Conservation (phyloP, 1,140 invertebrate species). For the Onthophagus taurus region DNA sequence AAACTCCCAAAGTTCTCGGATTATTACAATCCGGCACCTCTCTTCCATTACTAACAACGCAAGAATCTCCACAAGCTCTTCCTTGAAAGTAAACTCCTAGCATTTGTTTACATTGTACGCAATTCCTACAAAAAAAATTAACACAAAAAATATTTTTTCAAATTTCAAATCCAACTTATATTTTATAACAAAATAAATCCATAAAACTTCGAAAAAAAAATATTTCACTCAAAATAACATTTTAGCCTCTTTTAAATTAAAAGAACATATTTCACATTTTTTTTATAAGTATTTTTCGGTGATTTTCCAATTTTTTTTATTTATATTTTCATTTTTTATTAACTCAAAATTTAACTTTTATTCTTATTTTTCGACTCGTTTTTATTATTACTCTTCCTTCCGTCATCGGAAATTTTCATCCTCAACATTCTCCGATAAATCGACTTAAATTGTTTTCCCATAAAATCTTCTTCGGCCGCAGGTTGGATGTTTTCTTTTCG, state of each 20-base stretch:
- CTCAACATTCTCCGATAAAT: conserved; percentile 23
- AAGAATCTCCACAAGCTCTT: conserved; percentile 28
- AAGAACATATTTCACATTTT: too few relatives aligned
- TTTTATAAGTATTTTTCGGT: not conserved
- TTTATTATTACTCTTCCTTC: conserved; percentile 8
- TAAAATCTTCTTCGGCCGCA: conserved; percentile 18
- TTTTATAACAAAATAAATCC: too few relatives aligned
- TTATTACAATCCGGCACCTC: conserved; percentile 29
- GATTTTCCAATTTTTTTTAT: too few relatives aligned
- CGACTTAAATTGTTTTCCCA: conserved; percentile 27
- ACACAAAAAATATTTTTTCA: too few relatives aligned
- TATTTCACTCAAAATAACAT: too few relatives aligned
- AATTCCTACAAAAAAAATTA: conserved; percentile 27
- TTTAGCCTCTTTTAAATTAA: too few relatives aligned
- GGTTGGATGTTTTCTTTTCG: conserved; percentile 19
- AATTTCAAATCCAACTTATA: too few relatives aligned
- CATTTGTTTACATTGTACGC: conserved; percentile 33
- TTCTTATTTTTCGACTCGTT: conserved; percentile 8
- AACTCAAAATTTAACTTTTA: not conserved
- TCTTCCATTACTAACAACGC: conserved; percentile 25
- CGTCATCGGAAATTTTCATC: conserved; percentile 26
- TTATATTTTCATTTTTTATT: not conserved
- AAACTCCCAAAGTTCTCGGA: conserved; percentile 25
- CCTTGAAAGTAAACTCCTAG: conserved; percentile 32
- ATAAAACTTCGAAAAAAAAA: too few relatives aligned